Evolutionary conservation across 64 coral and sea anemone species (phyloP), one percentile per base, ranked within the genome.

Genomic region (Porites lutea): DNA sequence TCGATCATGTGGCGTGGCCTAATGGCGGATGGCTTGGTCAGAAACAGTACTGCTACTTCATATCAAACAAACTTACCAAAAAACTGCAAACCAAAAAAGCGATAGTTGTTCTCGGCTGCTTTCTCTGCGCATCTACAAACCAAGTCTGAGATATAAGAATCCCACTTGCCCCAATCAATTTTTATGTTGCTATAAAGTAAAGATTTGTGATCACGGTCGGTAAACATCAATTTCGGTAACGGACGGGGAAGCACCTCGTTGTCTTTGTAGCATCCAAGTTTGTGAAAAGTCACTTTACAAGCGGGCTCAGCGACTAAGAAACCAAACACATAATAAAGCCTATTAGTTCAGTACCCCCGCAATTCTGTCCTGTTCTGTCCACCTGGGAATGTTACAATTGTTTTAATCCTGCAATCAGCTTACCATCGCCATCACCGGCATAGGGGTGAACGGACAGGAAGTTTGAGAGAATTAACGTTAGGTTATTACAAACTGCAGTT

Each of bases 221-320:
- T 95, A 52, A 79, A 79, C 2, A 90, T 71, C 37, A 95, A n/a
- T 59, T 91, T 55, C 12, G 81, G 63, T 43, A 95, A 65, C 7
- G 88, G 65, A 9, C 93, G 64, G 54, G 82, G 79, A 11, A 27
- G 18, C 43, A 67, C 14, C 4, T 50, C 12, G 71, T 60, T 23
- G 43, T 95, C 93, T 46, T 86, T 78, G 60, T 66, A 95, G 62
- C 93, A 95, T n/a, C 93, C 93, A 15, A 95, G 69, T 65, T 91
- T 95, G 4, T 72, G 54, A 82, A 77, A 90, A 59, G 82, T 57
- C 13, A 63, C 67, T 11, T 74, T 16, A 16, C 93, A 95, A 3
- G 65, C 52, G 16, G 53, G 59, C 3, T 71, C 23, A 48, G 64
- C 77, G 12, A 8, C 48, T 74, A 10, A 9, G 16, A 12, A 87